Evolutionary conservation across 2,888 invertebrate species (phyloP).

Genomic region (Apomyelois bistriatella): DNA sequence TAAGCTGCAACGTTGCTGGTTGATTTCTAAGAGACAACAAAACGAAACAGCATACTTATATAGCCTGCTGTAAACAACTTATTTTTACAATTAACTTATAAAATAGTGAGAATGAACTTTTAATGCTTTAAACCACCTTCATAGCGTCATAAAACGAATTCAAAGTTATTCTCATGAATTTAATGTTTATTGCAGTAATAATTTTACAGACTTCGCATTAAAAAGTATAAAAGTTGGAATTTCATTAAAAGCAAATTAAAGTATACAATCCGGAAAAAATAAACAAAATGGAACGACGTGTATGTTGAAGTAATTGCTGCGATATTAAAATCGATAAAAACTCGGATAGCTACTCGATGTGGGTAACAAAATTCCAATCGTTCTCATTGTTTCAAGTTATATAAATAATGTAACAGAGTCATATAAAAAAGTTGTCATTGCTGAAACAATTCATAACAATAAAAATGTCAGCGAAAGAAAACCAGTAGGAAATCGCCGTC

Average conservation of each 20-base stretch:
- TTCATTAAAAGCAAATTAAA: conserved; percentile 4
- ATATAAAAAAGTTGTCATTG: conserved; percentile 16
- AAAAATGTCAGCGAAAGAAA: conserved; percentile 60
- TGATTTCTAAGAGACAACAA: too few species aligned
- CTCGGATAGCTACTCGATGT: background rate
- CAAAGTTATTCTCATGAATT: background rate
- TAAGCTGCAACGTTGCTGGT: too few species aligned
- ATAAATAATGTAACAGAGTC: conserved; percentile 8
- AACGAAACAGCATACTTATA: background rate
- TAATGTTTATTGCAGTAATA: conserved; percentile 7
- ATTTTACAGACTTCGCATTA: conserved; percentile 3
- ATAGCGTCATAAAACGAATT: background rate
- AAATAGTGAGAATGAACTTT: conserved; percentile 1
- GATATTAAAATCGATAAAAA: conserved; percentile 3
- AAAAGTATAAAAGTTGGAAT: conserved; percentile 1
- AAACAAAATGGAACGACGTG: background rate
- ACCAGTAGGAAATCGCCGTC: conserved; percentile 47
- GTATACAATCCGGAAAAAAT: conserved; percentile 5
- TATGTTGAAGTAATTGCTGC: background rate
- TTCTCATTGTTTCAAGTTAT: background rate
- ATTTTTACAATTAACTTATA: too few species aligned
- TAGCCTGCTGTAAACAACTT: too few species aligned
- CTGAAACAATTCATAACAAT: conserved; percentile 70
- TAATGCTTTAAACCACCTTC: conserved; percentile 6
- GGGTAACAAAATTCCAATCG: conserved; percentile 6